Percentiles rank a stretch among this genome's conserved stretches.
These are phyloP conservation scores for Pyralis farinalis DNA, from an alignment of 2,888 invertebrate genomes.

Conservation along the genomic window DNA sequence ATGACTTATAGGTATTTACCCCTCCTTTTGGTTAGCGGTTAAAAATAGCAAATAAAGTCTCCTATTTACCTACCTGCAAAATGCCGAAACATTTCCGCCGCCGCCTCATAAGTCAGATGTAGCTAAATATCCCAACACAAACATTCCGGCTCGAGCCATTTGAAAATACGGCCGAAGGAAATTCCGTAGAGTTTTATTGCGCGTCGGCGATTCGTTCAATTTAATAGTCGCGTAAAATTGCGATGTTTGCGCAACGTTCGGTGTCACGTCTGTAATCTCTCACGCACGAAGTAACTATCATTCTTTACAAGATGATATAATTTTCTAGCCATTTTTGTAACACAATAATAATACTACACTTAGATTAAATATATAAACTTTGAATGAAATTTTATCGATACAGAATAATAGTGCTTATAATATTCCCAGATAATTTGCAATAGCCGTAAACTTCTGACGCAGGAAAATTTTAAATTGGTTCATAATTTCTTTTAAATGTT, in stretches of 20 bases:
- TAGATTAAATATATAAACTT: no score
- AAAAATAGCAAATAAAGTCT: no score
- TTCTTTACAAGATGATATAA: constrained; percentile 35
- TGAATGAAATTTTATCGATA: no score
- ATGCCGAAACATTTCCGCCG: constrained; percentile 14
- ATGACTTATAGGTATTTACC: no score
- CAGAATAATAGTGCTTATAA: no score
- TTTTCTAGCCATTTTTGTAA: constrained; percentile 25
- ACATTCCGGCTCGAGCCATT: constrained; percentile 35
- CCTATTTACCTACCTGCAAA: constrained; percentile 11
- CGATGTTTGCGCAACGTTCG: constrained; percentile 31
- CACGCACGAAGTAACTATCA: constrained; percentile 44
- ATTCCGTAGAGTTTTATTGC: constrained; percentile 54
- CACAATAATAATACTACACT: no score
- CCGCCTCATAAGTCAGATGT: constrained; percentile 36
- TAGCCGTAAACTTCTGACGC: no score
- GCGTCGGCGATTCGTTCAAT: constrained; percentile 38
- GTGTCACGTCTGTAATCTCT: constrained; percentile 56
- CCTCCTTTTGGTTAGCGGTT: no score
- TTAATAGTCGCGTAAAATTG: constrained; percentile 56
- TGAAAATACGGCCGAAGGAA: constrained; percentile 47
- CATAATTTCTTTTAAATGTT: no score
- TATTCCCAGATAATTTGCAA: no score
- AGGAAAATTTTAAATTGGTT: no score
- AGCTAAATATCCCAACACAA: constrained; percentile 55